A percentile compares a stretch with the other conserved stretches of the same genome.
Conservation (phyloP, 2,113 vertebrate genomes). For the Thunnus thynnus region DNA sequence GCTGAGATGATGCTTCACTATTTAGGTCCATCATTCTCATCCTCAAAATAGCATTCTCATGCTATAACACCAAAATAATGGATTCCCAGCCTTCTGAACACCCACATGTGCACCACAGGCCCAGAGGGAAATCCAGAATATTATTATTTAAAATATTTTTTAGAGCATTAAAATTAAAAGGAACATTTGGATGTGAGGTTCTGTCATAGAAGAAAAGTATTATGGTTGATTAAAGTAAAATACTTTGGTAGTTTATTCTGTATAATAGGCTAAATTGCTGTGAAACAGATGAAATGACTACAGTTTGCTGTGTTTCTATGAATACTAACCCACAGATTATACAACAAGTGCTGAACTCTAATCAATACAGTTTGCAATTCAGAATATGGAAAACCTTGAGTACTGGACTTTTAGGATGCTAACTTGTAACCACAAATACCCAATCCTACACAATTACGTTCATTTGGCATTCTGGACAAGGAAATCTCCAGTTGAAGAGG, state of each 20-base stretch:
- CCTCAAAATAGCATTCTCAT: conserved; percentile 58
- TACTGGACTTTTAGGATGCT: background rate
- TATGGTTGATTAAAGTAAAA: background rate
- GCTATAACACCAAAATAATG: conserved; percentile 46
- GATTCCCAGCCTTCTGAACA: conserved; percentile 23
- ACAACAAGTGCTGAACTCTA: conserved; percentile 2
- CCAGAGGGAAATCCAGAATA: background rate
- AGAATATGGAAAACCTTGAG: background rate
- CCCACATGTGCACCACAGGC: conserved; percentile 14
- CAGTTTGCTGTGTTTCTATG: background rate
- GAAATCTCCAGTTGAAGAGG: background rate
- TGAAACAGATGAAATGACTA: background rate
- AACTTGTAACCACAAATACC: conserved; percentile 3
- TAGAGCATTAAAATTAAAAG: background rate
- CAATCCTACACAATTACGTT: background rate
- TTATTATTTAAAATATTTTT: conserved; percentile 24
- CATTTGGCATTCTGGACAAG: background rate
- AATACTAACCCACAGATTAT: background rate
- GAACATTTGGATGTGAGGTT: background rate
- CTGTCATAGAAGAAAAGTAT: background rate
- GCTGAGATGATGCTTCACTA: conserved; percentile 49
- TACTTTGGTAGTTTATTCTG: background rate
- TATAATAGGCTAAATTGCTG: background rate
- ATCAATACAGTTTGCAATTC: background rate
- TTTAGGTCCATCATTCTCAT: conserved; percentile 37